phyloP scores from a whole-genome alignment of 53 echinoderm and acorn worm species.

The Antedon mediterranea region DNA sequence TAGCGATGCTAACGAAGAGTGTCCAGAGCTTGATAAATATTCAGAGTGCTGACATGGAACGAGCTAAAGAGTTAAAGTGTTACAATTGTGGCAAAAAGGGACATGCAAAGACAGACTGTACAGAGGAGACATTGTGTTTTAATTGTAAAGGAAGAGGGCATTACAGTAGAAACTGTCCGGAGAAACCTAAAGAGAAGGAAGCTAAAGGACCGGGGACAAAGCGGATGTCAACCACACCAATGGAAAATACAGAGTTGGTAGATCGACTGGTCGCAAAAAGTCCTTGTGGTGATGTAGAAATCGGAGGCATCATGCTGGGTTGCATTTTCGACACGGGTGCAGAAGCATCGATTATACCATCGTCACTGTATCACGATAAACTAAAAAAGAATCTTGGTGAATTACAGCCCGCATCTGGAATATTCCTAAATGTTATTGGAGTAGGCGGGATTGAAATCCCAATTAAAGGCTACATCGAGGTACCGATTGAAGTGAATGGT shows the following conservation, averaged over 20 bases:
- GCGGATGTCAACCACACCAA: too few relatives aligned
- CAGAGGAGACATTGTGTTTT: constrained; percentile 2
- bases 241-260: too few relatives aligned
- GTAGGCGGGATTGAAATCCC: constrained; percentile 5
- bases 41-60: too few relatives aligned
- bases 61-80: too few relatives aligned
- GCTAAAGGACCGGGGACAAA: too few relatives aligned
- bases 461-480: constrained; percentile 16
- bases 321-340: constrained; percentile 18
- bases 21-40: too few relatives aligned
- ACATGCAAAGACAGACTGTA: not conserved
- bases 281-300: not conserved
- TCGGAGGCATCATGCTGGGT: not conserved
- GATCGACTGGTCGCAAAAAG: constrained; percentile 6
- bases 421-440: constrained; percentile 2
- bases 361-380: not conserved
- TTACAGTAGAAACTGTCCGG: too few relatives aligned
- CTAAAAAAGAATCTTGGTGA: not conserved
- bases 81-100: too few relatives aligned
- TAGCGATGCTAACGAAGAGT: too few relatives aligned
- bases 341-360: constrained; percentile 14
- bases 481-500: not conserved
- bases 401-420: not conserved
- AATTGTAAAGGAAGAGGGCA: not conserved
- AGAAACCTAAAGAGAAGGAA: too few relatives aligned